Percentiles rank a stretch among this genome's conserved stretches.
These are phyloP conservation scores for Ferdinandea cuprea DNA, from an alignment of 2,888 invertebrate genomes.

Conservation along the genomic window DNA sequence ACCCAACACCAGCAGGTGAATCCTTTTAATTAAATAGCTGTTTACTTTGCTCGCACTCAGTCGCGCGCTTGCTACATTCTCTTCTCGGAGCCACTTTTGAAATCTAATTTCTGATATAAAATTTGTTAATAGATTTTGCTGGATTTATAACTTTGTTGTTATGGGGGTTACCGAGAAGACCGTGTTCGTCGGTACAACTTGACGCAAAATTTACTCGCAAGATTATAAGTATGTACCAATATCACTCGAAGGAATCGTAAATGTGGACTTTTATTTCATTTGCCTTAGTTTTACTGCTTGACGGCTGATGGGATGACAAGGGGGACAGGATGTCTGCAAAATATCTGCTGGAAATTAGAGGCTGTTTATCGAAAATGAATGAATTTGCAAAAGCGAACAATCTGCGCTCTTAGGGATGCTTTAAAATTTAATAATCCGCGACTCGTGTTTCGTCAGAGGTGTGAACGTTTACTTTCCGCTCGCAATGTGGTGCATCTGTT, in stretches of 20 bases:
- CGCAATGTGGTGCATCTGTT: slow-evolving; percentile 3
- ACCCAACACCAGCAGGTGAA: slow-evolving; percentile 62
- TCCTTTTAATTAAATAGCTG: slow-evolving; percentile 74
- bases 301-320: neutral
- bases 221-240: slow-evolving; percentile 66
- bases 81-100: slow-evolving; percentile 60
- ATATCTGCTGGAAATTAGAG: slow-evolving; percentile 60
- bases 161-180: neutral
- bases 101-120: slow-evolving; percentile 73
- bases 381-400: slow-evolving; percentile 21
- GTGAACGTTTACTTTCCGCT: slow-evolving; percentile 33
- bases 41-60: slow-evolving; percentile 65
- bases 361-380: slow-evolving; percentile 66
- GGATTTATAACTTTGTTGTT: slow-evolving; percentile 70
- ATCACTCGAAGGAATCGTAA: slow-evolving; percentile 67
- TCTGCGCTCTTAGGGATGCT: slow-evolving; percentile 32
- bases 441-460: slow-evolving; percentile 38
- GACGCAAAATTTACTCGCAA: slow-evolving; percentile 46
- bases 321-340: slow-evolving; percentile 22
- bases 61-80: slow-evolving; percentile 13
- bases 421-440: slow-evolving; percentile 63
- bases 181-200: slow-evolving; percentile 20
- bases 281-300: slow-evolving; percentile 39
- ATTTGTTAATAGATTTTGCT: slow-evolving; percentile 72
- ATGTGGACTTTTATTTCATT: slow-evolving; percentile 60